Percentiles rank a stretch among this genome's conserved stretches.
These are phyloP conservation scores for Hydrocynus forskahlii DNA, from an alignment of 2,797 vertebrate species.

Conservation along the genomic window DNA sequence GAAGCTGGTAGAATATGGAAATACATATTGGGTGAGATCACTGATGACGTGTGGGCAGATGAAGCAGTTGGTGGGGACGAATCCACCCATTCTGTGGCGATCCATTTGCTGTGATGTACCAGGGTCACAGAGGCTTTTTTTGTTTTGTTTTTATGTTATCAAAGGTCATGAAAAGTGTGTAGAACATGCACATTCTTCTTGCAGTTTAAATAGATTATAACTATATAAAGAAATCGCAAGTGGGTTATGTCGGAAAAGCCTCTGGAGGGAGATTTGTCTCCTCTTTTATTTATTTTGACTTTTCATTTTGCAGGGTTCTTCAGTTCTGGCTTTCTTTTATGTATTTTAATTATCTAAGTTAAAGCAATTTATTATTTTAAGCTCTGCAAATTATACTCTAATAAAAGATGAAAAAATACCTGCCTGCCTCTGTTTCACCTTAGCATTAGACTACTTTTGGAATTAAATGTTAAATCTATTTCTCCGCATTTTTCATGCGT, in stretches of 20 bases:
- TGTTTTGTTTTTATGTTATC: constrained; percentile 65
- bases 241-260: constrained; percentile 75
- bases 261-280: constrained; percentile 75
- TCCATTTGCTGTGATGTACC: constrained; percentile 38
- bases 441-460: neutral
- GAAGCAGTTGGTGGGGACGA: constrained; percentile 48
- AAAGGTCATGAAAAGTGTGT: constrained; percentile 69
- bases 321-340: constrained; percentile 85
- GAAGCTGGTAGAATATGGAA: constrained; percentile 27
- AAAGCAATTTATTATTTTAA: constrained; percentile 87
- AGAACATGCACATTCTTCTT: constrained; percentile 77
- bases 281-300: constrained; percentile 73
- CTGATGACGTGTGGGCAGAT: constrained; percentile 51
- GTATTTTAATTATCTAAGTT: constrained; percentile 87
- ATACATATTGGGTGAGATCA: constrained; percentile 13
- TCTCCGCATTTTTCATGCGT: neutral
- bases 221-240: constrained; percentile 74
- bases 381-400: constrained; percentile 86
- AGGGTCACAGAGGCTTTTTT: constrained; percentile 49
- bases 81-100: constrained; percentile 33
- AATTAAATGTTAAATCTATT: neutral
- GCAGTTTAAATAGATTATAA: constrained; percentile 65
- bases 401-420: constrained; percentile 82
- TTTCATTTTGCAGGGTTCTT: constrained; percentile 82
- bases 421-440: constrained; percentile 23